A percentile compares a stretch with the other conserved stretches of the same genome.
Conservation (phyloP, 2,888 invertebrate species). For the Hoplodrina blanda region DNA sequence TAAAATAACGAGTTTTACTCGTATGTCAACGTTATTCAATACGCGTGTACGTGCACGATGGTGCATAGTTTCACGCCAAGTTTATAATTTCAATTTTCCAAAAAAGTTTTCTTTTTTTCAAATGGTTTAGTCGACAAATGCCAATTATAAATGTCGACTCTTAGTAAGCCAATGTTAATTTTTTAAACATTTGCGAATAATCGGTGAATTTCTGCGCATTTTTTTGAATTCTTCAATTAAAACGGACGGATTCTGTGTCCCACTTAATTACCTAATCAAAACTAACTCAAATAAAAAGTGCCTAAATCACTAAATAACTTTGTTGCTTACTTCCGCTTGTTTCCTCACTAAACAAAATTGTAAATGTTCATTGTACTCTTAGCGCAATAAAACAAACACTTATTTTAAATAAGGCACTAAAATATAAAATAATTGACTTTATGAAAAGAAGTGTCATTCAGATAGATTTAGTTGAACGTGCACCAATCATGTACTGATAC, state of each 20-base stretch:
- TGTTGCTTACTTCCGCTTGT: slow-evolving; percentile 25
- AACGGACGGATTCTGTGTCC: slow-evolving; percentile 61
- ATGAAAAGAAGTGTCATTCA: slow-evolving; percentile 9
- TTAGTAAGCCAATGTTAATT: too few relatives aligned
- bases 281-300: slow-evolving; percentile 36
- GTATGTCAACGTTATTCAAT: slow-evolving; percentile 1
- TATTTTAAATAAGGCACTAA: slow-evolving; percentile 54
- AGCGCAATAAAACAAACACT: slow-evolving; percentile 63
- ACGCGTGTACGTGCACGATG: neutral
- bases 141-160: too few relatives aligned
- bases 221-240: slow-evolving; percentile 7
- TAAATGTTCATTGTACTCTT: slow-evolving; percentile 78
- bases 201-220: neutral
- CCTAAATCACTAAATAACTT: slow-evolving; percentile 59
- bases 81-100: neutral
- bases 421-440: slow-evolving; percentile 43
- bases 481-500: neutral
- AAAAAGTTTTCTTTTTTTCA: neutral
- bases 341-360: slow-evolving; percentile 50
- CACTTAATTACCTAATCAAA: slow-evolving; percentile 49
- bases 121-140: neutral
- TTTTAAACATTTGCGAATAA: neutral
- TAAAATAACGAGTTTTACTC: slow-evolving; percentile 49
- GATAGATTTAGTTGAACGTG: slow-evolving; percentile 3
- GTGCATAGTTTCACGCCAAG: neutral